Base-by-base conservation (phyloP, 2,113 vertebrate species). In the Aix galericulata region DNA sequence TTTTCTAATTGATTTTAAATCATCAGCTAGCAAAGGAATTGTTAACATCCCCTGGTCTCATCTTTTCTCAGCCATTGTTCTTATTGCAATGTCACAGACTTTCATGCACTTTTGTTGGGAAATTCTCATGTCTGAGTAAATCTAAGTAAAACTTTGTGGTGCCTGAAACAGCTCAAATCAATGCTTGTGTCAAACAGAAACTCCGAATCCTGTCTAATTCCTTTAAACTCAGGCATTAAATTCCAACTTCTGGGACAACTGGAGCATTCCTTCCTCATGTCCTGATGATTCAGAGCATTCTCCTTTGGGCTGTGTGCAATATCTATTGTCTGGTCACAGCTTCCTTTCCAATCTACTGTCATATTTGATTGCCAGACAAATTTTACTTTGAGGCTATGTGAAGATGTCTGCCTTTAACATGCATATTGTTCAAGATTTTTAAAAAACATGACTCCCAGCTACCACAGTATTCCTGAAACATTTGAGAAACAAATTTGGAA, bases 211-310 rank as follows among this genome's bases (percentile, higher is more conserved):
- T 10, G 27, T 76, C 29, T 75, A 82, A 82, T 89, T 76, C 48
- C 74, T 82, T 18, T 79, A 84, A 63, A 67, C 8, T 72, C 34
- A 29, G 42, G 46, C 60, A 92, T 91, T 76, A 91, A 82, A 87
- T 75, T 67, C 62, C 53, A 79, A 2, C 32, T 60, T 87, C 59
- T 56, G 40, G 56, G 69, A 64, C 1, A 31, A 36, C 26, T 58
- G 71, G 67, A 72, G 40, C 53, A 21, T 56, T 89, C 46, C 74
- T 68, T 27, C 14, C 38, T 53, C 0, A 1, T 1, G 0, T 68
- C 21, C 56, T 40, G 32, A 29, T 82, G 81, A 15, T 71, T 94
- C 0, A 0, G 27, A 75, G 15, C 23, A 8, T 52, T 89, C 60
- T 71, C 77, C 36, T 13, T 20, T 13, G 73, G 38, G 27, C 40